phyloP scores from a whole-genome alignment of 2,888 invertebrate species.

The Deilephila elpenor region DNA sequence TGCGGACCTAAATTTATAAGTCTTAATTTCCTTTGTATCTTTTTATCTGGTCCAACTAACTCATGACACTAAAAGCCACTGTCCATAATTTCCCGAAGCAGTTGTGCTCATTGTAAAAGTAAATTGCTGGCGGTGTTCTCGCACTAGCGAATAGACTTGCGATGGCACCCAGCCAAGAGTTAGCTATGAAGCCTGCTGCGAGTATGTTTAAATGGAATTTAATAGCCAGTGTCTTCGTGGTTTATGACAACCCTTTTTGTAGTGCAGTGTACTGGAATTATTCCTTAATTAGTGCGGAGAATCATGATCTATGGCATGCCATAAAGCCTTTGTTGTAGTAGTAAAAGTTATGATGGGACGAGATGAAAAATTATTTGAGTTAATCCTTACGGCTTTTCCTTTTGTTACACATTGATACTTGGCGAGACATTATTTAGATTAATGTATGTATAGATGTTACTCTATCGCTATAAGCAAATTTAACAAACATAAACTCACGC shows the following conservation, averaged over 20 bases:
- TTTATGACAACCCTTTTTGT: neutral
- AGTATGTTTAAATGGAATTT: neutral
- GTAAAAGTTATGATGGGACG: no score
- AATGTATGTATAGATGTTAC: no score
- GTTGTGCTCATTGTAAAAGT: constrained; percentile 2
- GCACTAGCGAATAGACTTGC: neutral
- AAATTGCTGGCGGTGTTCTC: constrained; percentile 4
- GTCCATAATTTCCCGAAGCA: neutral
- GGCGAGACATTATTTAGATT: no score
- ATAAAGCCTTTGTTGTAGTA: no score
- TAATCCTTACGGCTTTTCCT: neutral
- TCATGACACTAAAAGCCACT: neutral
- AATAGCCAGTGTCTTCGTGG: neutral
- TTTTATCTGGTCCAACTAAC: neutral
- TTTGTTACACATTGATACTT: no score
- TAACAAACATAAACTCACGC: no score
- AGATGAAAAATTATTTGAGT: neutral
- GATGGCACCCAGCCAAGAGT: constrained; percentile 9
- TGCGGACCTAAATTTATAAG: no score
- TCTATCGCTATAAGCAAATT: no score
- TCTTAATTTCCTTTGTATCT: neutral
- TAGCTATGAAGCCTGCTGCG: neutral
- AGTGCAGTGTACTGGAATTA: neutral
- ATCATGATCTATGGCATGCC: neutral
- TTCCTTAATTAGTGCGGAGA: neutral